Percentiles rank a stretch among this genome's conserved stretches.
These are phyloP conservation scores for Neoaliturus tenellus DNA, from an alignment of 2,888 invertebrate species.

Conservation along the genomic window DNA sequence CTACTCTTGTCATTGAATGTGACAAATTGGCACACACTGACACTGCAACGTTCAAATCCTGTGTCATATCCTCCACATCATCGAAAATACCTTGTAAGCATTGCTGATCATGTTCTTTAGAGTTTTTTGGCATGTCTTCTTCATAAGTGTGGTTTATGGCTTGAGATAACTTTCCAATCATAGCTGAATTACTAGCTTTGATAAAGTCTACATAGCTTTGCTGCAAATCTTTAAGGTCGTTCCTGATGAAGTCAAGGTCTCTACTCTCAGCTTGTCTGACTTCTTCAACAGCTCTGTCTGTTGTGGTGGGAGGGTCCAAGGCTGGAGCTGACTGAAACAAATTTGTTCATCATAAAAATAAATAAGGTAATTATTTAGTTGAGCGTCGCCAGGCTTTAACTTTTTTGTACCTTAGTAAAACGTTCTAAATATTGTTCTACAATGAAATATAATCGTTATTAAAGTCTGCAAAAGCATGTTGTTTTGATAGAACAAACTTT, in stretches of 20 bases:
- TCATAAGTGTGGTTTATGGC: neutral
- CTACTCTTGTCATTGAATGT: neutral
- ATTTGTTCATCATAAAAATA: too few relatives aligned
- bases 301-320: neutral
- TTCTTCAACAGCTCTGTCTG: neutral
- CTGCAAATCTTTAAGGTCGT: neutral
- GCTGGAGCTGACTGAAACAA: neutral
- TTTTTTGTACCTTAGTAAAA: too few relatives aligned
- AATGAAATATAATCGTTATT: too few relatives aligned
- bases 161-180: neutral
- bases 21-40: neutral
- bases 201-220: neutral
- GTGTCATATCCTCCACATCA: neutral
- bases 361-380: too few relatives aligned
- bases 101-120: neutral
- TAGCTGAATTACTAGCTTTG: neutral
- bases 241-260: slow-evolving; percentile 7
- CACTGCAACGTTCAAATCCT: neutral
- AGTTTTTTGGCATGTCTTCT: neutral
- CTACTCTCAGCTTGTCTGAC: neutral
- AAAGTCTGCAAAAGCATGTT: too few relatives aligned
- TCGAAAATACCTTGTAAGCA: neutral
- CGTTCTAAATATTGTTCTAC: too few relatives aligned
- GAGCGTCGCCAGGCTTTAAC: too few relatives aligned
- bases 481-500: too few relatives aligned